These are phyloP conservation scores for Spialia ferax DNA, from an alignment of 2,888 invertebrate species.

Conservation along the genomic window DNA sequence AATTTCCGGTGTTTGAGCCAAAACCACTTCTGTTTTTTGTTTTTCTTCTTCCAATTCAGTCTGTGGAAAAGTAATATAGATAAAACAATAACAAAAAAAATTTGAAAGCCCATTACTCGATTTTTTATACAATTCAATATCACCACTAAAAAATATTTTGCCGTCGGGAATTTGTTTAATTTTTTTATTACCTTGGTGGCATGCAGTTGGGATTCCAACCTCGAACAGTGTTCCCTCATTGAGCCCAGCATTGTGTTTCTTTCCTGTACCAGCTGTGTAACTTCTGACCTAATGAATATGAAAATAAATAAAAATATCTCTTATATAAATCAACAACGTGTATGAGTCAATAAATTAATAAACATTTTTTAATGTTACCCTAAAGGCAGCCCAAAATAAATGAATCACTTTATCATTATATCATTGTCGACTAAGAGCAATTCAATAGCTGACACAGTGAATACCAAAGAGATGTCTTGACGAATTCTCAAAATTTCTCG, in stretches of 20 bases:
- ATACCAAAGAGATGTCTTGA: too few species aligned
- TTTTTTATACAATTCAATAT: background rate
- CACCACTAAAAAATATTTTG: background rate
- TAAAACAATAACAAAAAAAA: background rate
- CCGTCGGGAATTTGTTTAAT: background rate
- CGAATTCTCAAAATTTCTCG: too few species aligned
- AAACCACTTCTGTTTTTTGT: constrained; percentile 66
- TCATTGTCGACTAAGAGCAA: too few species aligned
- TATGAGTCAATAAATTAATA: too few species aligned
- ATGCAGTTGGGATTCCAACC: constrained; percentile 71
- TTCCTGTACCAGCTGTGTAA: constrained; percentile 74
- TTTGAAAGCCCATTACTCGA: background rate
- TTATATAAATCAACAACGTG: too few species aligned
- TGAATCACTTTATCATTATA: too few species aligned
- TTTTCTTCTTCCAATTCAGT: constrained; percentile 73
- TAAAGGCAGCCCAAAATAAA: too few species aligned
- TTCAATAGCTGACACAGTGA: too few species aligned
- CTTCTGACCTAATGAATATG: constrained; percentile 59
- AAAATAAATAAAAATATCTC: too few species aligned
- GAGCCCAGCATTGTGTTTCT: constrained; percentile 73
- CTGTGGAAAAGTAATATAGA: constrained; percentile 53
- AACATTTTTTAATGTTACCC: too few species aligned
- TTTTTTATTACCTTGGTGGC: constrained; percentile 59
- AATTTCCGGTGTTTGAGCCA: constrained; percentile 74
- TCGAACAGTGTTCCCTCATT: constrained; percentile 74